Conservation (phyloP, 1,140 invertebrate species). For the Melipona quadrifasciata region DNA sequence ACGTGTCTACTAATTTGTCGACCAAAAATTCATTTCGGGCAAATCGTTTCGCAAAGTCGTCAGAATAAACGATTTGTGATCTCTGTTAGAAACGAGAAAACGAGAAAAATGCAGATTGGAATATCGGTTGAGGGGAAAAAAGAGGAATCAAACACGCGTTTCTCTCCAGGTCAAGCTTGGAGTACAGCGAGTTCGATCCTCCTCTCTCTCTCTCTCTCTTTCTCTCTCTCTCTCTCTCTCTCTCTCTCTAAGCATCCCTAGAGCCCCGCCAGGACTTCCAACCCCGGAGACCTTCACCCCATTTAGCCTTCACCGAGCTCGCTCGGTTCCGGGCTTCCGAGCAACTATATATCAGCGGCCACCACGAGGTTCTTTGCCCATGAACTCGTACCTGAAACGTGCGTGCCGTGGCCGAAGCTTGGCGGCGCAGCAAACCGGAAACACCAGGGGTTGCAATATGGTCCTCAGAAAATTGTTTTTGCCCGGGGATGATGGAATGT, state of each 20-base stretch:
- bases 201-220: not conserved
- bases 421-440: not conserved
- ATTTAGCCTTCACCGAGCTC: constrained; percentile 81
- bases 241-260: constrained; percentile 51
- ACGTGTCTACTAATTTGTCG: not conserved
- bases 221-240: constrained; percentile 2
- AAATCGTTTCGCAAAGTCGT: not conserved
- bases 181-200: constrained; percentile 54
- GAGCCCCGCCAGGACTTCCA: constrained; percentile 55
- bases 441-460: not conserved
- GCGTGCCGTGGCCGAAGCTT: constrained; percentile 37
- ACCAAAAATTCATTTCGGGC: not conserved
- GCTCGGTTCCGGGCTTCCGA: constrained; percentile 71
- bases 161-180: constrained; percentile 54
- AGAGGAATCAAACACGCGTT: constrained; percentile 37
- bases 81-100: not conserved
- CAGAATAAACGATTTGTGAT: not conserved
- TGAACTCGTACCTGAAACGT: constrained; percentile 51
- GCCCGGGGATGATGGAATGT: no score
- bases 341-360: constrained; percentile 54
- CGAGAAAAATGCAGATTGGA: not conserved
- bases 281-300: constrained; percentile 80
- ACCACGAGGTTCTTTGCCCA: constrained; percentile 51
- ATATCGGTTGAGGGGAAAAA: not conserved
- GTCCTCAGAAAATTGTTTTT: constrained; percentile 8